Evolutionary conservation across 2,797 vertebrate species (phyloP), one percentile per base, ranked within the genome.

Genomic region (Schizothorax lantsangensis): DNA sequence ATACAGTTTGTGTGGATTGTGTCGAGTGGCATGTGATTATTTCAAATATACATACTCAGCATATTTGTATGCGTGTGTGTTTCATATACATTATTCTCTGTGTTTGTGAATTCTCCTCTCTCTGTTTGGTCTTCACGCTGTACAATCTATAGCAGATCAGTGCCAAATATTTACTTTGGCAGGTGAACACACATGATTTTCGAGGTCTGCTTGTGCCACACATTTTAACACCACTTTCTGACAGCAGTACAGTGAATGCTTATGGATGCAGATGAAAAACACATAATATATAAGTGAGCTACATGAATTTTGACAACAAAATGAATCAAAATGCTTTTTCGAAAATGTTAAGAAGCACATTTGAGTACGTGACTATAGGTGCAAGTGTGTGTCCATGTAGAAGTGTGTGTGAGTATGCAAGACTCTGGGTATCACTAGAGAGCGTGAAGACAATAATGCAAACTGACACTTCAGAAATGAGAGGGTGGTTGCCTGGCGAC

Each of bases 391-490:
- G 81, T 73, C 79, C 71, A 54, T 38, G 72, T 82, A 45, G 62
- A 71, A 86, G 81, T 88, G 89, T 86, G 81, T 88, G 87, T 79
- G 89, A 82, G 88, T 84, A 82, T 84, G 90, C 84, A 90, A 75
- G 89, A 88, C 89, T 93, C 93, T 94, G 96, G 96, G 97, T 97
- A 96, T 97, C 97, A 93, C 94, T 97, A 96, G 96, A 97, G 96
- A 98, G 96, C 97, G 96, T 97, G 97, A 98, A 98, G 97, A 98
- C 98, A 98, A 98, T 98, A 99, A 99, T 97, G 95, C 97, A 98
- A 98, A 97, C 97, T 98, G 98, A 99, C 98, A 99, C 97, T 98
- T 98, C 95, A 97, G 97, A 98, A 98, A 99, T 98, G 97, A 98
- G 97, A 97, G 97, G 96, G 97, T 69, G 94, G 98, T 99, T 98